Base-by-base conservation (phyloP, 2,888 invertebrate genomes). In the Himalopsyche tibetana region DNA sequence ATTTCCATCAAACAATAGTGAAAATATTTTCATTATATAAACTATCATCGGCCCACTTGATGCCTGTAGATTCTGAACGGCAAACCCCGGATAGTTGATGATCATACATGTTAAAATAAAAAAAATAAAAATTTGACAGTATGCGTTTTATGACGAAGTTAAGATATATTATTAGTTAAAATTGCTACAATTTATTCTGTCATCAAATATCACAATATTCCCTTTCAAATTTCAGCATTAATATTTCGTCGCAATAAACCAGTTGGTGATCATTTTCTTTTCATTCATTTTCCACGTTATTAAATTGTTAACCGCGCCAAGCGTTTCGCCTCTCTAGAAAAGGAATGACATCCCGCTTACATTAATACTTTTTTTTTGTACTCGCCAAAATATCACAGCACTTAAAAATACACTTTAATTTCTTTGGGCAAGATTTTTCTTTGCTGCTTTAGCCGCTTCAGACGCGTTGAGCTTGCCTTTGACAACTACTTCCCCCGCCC, bases 401-500 rank as follows among this genome's bases (percentile, higher is more conserved):
- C 80, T 80, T 80, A 80, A 80, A 80, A 80, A 80, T 51, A 81
- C 45, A 81, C 81, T 83, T 83, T 56, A 55, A 83, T 55, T 83
- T 83, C 55, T 38, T 83, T 56, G 28, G 40, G 83, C 38, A n/a
- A 56, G 56, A 38, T 83, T 83, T 56, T 56, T 38, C 82, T 82
- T 55, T 45, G 28, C 8, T 28, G 51, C 51, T 63, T 63, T 63
- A 63, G 63, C 63, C 63, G 63, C 19, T 51, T 19, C 63, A 63
- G 63, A 63, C 55, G 36, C 36, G 69, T n/a, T 38, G 56, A 15
- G 55, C 63, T 56, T 17, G 79, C 80, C 85, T 85, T 85, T 85
- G 85, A 85, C 85, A 82, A 85, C 63, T 74, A 40, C 82, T 63
- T 40, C 82, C 85, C 5, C 38, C 38, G 36, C 69, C 82, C 74